Percentiles rank a stretch among this genome's conserved stretches.
Conservation (phyloP, 2,888 invertebrate genomes). For the Orthonychiurus folsomi region DNA sequence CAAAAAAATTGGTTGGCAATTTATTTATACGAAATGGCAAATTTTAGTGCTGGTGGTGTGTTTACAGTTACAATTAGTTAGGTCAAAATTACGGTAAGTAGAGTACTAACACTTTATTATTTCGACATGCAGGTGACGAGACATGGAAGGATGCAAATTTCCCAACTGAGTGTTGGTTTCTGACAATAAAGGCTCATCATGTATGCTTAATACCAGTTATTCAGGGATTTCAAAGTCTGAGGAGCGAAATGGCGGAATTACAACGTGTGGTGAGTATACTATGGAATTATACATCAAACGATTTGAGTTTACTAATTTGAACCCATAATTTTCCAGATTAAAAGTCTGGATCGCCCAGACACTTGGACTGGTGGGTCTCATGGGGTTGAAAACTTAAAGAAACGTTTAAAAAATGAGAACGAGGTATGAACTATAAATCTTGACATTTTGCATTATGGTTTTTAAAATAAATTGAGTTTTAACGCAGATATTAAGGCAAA, state of each 20-base stretch:
- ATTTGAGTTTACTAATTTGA: too few relatives aligned
- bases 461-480: conserved; percentile 13
- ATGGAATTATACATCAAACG: too few relatives aligned
- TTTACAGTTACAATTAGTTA: background rate
- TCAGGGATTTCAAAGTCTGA: conserved; percentile 68
- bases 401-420: conserved; percentile 78
- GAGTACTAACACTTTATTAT: background rate
- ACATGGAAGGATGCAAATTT: conserved; percentile 75
- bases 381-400: conserved; percentile 51
- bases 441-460: background rate
- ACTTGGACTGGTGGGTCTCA: background rate
- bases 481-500: conserved; percentile 52
- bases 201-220: conserved; percentile 80
- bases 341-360: background rate
- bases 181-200: conserved; percentile 89
- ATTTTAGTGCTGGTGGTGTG: background rate
- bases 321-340: too few relatives aligned
- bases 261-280: conserved; percentile 62
- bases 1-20: background rate
- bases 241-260: conserved; percentile 69
- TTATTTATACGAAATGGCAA: background rate
- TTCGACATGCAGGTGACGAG: conserved; percentile 16
- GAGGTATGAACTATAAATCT: conserved; percentile 47
- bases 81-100: background rate
- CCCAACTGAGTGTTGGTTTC: conserved; percentile 93